Base-by-base conservation (phyloP, 2,797 vertebrate species). In the Pangasius djambal region DNA sequence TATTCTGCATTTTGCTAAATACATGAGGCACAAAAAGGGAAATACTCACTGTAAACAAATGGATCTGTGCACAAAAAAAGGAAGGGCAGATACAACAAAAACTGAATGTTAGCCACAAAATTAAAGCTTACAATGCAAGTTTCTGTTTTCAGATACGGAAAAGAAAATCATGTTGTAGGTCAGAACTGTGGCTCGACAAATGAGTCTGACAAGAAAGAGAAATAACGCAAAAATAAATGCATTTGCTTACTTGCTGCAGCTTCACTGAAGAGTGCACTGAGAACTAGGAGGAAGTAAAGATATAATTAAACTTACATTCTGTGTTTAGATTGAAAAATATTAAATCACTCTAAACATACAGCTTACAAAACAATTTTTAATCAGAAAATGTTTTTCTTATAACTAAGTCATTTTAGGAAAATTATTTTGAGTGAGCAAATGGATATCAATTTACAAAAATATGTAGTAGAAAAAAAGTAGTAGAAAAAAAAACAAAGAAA, bases 31-130 rank as follows among this genome's bases (percentile, higher is more conserved):
- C 16, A 67, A 40, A 52, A 74, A 67, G 44, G 57, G 5, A 81
- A 67, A 7, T 44, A 95, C 96, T 96, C 93, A 96, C 96, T 95
- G 94, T 96, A 96, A 92, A 91, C 89, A 93, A 96, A 96, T 55
- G 95, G 90, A 92, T 95, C 96, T 96, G 69, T 6, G 88, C 48
- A 91, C 50, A 83, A n/a, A 78, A n/a, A 78, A 20, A 37, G 34
- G 34, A 44, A 61, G 4, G 72, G 22, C 1, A 89, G 1, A 28
- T 79, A 34, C n/a, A 74, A 40, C 40, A 20, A 34, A 69, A 15
- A 63, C 10, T 28, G 67, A 57, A 40, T 1, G 87, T 90, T 40
- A 88, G 34, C 13, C 50, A 83, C 34, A 91, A 79, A 1, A 57
- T 57, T n/a, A 84, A 85, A 78, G 61, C 37, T 50, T 63, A 59